Base-by-base conservation (phyloP, 2,113 vertebrate species). In the Hassar affinis region DNA sequence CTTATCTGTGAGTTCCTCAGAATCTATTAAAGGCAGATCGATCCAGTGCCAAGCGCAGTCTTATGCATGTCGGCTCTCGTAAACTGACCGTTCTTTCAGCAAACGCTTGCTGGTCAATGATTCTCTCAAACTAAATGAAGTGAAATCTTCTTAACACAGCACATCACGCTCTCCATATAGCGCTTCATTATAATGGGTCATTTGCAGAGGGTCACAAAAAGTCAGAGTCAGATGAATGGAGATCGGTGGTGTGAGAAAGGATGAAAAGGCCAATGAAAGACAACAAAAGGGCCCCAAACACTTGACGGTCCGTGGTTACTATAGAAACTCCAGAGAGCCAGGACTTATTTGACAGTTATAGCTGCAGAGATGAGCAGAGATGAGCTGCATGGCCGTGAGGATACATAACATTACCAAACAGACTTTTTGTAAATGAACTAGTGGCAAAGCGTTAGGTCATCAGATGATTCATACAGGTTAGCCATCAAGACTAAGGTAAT, bases 1-100 rank as follows among this genome's bases (percentile, higher is more conserved):
- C 27, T 3, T 42, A 51, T 62, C 84, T 85, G 69, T 7, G 54
- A 35, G 54, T 45, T 49, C 17, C 74, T 84, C 68, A 86, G 77
- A 47, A 89, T 85, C 76, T 82, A 85, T 88, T 83, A 84, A 27
- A 86, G 69, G 76, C 79, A 78, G 84, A 76, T 83, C 78, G 78
- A 88, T 85, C 76, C 10, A 49, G 49, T 20, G 52, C 78, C 49
- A 61, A 47, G 62, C 54, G n/a, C 66, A 83, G 71, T 54, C 47
- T 4, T 80, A 51, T 17, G 49, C 45, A 71, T 66, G 75, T 79
- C 22, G 6, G 49, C 47, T 20, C 69, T 56, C 45, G 52, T 25
- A 61, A 87, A 81, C 56, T 52, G 35, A 66, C 80, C 22, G 18
- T 35, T 22, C 56, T 51, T 75, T 38, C 56, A 69, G 72, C 38